Conservation (phyloP, 1,140 invertebrate genomes). For the Diuraphis noxia region DNA sequence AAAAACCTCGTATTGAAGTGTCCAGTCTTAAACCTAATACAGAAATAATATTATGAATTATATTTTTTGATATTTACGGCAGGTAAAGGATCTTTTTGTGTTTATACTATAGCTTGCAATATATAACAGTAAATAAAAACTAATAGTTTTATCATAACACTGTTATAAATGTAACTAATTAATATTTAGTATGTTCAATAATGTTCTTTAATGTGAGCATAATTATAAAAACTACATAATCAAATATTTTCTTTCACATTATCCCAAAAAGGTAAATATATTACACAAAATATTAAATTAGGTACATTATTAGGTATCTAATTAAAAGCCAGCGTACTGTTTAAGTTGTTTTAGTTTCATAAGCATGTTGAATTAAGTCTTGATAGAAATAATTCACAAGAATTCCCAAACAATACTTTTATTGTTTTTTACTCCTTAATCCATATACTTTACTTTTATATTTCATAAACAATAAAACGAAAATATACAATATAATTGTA, state of each 20-base stretch:
- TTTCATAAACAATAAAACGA: background rate
- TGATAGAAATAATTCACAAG: no score
- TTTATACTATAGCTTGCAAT: background rate
- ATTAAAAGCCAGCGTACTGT: background rate
- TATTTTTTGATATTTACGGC: background rate
- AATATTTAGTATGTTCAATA: background rate
- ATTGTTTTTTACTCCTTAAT: no score
- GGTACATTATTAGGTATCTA: background rate
- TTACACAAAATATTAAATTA: background rate
- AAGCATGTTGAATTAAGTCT: background rate
- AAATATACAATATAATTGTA: background rate
- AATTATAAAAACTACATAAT: background rate
- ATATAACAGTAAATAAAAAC: background rate
- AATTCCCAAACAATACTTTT: no score
- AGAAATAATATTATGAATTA: background rate
- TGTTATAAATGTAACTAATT: background rate
- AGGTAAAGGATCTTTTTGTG: background rate
- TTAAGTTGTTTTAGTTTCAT: background rate
- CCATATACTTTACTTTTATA: no score
- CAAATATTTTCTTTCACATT: background rate
- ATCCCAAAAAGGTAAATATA: background rate
- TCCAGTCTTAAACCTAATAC: background rate
- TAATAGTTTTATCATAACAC: no score
- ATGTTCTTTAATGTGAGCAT: background rate
- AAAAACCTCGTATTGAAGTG: background rate